Percentiles rank a stretch among this genome's conserved stretches.
Conservation (phyloP, 2,797 vertebrate species). For the Botia kubotai region DNA sequence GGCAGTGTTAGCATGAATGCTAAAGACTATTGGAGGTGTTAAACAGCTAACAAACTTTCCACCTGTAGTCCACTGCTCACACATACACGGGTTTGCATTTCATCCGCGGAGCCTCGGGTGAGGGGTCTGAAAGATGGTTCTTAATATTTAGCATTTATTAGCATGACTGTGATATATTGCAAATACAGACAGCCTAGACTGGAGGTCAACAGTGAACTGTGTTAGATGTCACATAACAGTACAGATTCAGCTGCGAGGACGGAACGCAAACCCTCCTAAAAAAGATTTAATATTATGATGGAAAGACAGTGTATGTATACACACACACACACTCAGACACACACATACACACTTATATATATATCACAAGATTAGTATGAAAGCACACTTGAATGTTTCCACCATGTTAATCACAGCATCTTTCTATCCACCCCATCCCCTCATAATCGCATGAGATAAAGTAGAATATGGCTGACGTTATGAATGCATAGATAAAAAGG, state of each 20-base stretch:
- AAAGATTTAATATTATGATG: slow-evolving; percentile 47
- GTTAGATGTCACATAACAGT: slow-evolving; percentile 29
- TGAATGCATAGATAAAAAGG: slow-evolving; percentile 84
- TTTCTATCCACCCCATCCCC: slow-evolving; percentile 57
- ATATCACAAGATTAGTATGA: slow-evolving; percentile 33
- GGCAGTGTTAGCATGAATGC: slow-evolving; percentile 48
- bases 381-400: slow-evolving; percentile 50
- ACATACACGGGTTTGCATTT: slow-evolving; percentile 61
- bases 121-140: slow-evolving; percentile 8
- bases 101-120: slow-evolving; percentile 33
- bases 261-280: slow-evolving; percentile 59
- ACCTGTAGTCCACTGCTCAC: slow-evolving; percentile 35
- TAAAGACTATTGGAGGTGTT: slow-evolving; percentile 38
- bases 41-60: slow-evolving; percentile 45
- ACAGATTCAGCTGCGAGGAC: slow-evolving; percentile 34
- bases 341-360: not conserved
- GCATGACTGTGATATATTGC: slow-evolving; percentile 51
- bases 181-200: slow-evolving; percentile 46
- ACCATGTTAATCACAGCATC: slow-evolving; percentile 50
- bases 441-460: slow-evolving; percentile 77
- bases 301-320: slow-evolving; percentile 32
- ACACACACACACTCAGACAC: not conserved
- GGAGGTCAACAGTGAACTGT: slow-evolving; percentile 37
- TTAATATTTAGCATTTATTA: slow-evolving; percentile 41
- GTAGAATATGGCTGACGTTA: slow-evolving; percentile 79